phyloP scores from a whole-genome alignment of 2,113 vertebrate species.

The Oreochromis spilurus region DNA sequence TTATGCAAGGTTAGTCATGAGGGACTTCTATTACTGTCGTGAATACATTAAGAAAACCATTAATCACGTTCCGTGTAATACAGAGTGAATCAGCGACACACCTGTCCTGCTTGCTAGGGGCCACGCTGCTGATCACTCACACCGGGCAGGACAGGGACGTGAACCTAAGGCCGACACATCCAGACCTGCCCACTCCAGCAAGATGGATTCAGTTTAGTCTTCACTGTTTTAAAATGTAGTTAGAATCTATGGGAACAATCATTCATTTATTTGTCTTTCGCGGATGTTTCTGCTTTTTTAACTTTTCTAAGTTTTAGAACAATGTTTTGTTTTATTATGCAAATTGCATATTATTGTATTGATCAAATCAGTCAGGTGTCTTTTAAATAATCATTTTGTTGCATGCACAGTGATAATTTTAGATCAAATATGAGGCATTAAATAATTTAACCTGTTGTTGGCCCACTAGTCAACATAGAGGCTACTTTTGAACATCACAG shows the following conservation, averaged over 20 bases:
- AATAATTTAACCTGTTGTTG: slow-evolving; percentile 1
- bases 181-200: slow-evolving; percentile 6
- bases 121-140: slow-evolving; percentile 46
- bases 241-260: neutral
- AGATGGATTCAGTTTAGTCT: neutral
- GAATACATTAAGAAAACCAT: slow-evolving; percentile 75
- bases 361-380: neutral
- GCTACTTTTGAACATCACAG: neutral
- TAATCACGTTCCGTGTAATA: slow-evolving; percentile 66
- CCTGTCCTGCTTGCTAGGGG: slow-evolving; percentile 53
- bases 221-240: neutral
- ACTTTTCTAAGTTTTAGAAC: neutral
- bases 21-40: slow-evolving; percentile 65
- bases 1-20: slow-evolving; percentile 72
- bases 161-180: slow-evolving; percentile 17
- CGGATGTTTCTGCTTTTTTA: neutral
- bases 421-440: slow-evolving; percentile 2
- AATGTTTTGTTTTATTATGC: neutral
- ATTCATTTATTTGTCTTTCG: neutral
- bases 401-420: neutral
- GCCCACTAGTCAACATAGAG: neutral
- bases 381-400: neutral
- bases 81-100: slow-evolving; percentile 62
- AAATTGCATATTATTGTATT: neutral
- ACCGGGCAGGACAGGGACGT: slow-evolving; percentile 26